Evolutionary conservation across 2,888 invertebrate species (phyloP).

Genomic region (Tenthredo livida): DNA sequence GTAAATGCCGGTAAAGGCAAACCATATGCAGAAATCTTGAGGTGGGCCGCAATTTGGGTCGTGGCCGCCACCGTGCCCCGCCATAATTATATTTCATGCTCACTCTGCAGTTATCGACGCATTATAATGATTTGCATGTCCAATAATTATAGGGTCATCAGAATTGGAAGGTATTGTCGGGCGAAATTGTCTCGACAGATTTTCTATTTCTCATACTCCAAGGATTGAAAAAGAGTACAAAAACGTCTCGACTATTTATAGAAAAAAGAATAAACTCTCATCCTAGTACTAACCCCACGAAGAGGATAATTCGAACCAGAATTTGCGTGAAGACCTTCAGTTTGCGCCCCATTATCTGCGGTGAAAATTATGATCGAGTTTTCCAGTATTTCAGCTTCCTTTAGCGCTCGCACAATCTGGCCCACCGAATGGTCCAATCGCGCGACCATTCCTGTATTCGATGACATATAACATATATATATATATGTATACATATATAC

Average conservation of each 20-base stretch:
- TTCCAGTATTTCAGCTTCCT: slow-evolving; percentile 78
- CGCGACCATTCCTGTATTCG: slow-evolving; percentile 80
- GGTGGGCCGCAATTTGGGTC: not conserved
- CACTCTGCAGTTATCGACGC: no score
- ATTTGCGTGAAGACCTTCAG: slow-evolving; percentile 78
- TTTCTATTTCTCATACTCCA: not conserved
- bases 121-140: no score
- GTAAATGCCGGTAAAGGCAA: no score
- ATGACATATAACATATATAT: slow-evolving; percentile 1
- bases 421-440: slow-evolving; percentile 83
- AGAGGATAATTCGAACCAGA: slow-evolving; percentile 83
- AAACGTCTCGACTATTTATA: not conserved
- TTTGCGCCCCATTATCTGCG: slow-evolving; percentile 82
- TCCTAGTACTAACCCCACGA: slow-evolving; percentile 77
- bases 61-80: not conserved
- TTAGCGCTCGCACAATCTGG: slow-evolving; percentile 79
- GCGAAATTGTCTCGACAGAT: no score
- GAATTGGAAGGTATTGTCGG: no score
- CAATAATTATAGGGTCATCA: no score
- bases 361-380: slow-evolving; percentile 83
- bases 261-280: not conserved
- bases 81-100: not conserved
- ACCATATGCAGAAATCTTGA: not conserved
- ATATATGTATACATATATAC: not conserved
- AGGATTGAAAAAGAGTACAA: not conserved